Evolutionary conservation across 2,113 vertebrate species (phyloP), one percentile per base, ranked within the genome.

Genomic region (Rana temporaria): DNA sequence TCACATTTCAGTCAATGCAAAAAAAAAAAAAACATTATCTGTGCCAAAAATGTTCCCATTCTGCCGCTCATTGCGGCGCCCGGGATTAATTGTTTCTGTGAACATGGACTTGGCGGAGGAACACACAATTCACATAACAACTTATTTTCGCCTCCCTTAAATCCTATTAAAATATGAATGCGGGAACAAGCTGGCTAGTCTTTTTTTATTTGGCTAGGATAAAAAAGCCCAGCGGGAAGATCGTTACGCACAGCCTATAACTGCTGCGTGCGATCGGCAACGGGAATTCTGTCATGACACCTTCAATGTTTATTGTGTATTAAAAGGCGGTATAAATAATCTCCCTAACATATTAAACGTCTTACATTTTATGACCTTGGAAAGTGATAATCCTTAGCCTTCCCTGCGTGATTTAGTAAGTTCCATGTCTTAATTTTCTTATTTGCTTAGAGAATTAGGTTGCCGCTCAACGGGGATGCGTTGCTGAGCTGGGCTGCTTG

Each of bases 111-210:
- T 75, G 72, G 72, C 74, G 26, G 22, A 18, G 6, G 22, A 77
- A 77, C 16, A 77, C 17, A 77, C 24, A 20, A 16, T 19, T 2
- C 8, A 12, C 1, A 34, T 19, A 22, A 60, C 19, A 62, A 75
- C 56, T 75, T 75, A 60, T 60, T 75, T 34, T 60, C 19, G 56
- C 16, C 11, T 22, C 32, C 15, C 17, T 30, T n/a, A 75, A 75
- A 75, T 75, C 72, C 56, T 75, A 75, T 75, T 75, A 75, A 60
- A 59, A 38, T n/a, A 60, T 60, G 72, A 60, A 62, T 75, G 72
- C 12, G 19, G 56, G 16, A 60, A 42, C 32, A 7, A 62, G 72
- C 30, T n/a, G 24, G 22, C 76, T 55, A 56, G 32, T 78, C 48
- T 78, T 20, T 19, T 65, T 38, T 55, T 67, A 17, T 66, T 69